phyloP scores from a whole-genome alignment of 2,113 vertebrate genomes.

The Synodontis membranacea region DNA sequence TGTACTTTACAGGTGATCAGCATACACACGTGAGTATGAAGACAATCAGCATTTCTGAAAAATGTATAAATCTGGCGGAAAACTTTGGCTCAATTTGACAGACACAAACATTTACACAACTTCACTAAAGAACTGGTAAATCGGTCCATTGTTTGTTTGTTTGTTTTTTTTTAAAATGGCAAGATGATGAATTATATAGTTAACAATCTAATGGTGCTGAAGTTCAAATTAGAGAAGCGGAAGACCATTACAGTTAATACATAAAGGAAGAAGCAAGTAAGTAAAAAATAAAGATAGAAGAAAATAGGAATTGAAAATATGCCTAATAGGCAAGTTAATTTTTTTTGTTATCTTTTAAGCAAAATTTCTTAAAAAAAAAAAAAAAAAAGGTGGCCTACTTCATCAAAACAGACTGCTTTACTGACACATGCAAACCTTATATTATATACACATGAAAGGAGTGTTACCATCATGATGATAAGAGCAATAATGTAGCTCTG shows the following conservation, averaged over 20 bases:
- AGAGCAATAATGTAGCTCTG: slow-evolving; percentile 80
- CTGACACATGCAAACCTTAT: neutral
- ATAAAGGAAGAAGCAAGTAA: neutral
- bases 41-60: neutral
- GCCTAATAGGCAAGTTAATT: neutral
- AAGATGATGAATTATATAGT: neutral
- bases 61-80: neutral
- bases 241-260: neutral
- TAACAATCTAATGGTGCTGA: neutral
- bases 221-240: neutral
- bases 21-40: neutral
- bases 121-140: neutral
- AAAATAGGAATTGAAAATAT: neutral
- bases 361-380: neutral
- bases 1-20: neutral
- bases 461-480: slow-evolving; percentile 80
- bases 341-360: neutral
- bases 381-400: neutral
- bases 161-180: neutral
- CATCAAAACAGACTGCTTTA: neutral
- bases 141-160: neutral
- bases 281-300: neutral
- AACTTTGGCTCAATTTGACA: neutral
- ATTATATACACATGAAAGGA: neutral
- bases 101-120: neutral